These are phyloP conservation scores for Erythrocercus mccallii DNA, from an alignment of 2,113 vertebrate genomes.

Conservation along the genomic window DNA sequence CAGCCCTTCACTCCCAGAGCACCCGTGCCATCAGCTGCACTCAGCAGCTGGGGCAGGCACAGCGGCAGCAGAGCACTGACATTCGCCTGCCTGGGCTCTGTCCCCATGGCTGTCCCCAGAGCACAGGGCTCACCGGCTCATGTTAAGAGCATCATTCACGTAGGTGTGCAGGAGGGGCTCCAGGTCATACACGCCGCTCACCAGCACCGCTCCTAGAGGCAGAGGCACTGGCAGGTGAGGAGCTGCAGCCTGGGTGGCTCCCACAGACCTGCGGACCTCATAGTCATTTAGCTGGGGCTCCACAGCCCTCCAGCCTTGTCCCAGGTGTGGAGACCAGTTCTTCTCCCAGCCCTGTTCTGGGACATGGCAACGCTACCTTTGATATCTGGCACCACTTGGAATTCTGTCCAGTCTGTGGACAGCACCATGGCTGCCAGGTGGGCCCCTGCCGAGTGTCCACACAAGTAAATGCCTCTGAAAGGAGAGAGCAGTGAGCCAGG, in stretches of 20 bases:
- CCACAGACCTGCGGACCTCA: background rate
- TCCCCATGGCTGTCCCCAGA: accelerated
- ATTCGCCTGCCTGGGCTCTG: background rate
- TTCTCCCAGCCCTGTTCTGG: background rate
- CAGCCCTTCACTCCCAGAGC: accelerated
- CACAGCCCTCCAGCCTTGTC: background rate
- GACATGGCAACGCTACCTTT: constrained; percentile 71
- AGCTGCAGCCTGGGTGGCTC: background rate
- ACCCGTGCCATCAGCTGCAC: accelerated
- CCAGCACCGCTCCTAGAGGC: constrained; percentile 80
- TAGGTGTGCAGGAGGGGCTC: constrained; percentile 84
- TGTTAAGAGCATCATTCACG: constrained; percentile 77
- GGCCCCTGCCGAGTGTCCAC: constrained; percentile 93
- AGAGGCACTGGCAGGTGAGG: background rate
- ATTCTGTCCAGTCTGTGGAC: constrained; percentile 83
- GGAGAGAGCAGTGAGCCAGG: background rate
- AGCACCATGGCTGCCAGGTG: constrained; percentile 90
- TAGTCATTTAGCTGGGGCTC: background rate
- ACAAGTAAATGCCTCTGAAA: constrained; percentile 86
- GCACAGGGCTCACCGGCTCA: constrained; percentile 77
- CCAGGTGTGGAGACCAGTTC: background rate
- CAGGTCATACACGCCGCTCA: constrained; percentile 91
- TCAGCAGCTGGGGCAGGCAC: background rate
- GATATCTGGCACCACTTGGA: constrained; percentile 76
- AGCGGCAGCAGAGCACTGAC: background rate